Conservation (phyloP, 2,797 vertebrate genomes). For the Falco cherrug region DNA sequence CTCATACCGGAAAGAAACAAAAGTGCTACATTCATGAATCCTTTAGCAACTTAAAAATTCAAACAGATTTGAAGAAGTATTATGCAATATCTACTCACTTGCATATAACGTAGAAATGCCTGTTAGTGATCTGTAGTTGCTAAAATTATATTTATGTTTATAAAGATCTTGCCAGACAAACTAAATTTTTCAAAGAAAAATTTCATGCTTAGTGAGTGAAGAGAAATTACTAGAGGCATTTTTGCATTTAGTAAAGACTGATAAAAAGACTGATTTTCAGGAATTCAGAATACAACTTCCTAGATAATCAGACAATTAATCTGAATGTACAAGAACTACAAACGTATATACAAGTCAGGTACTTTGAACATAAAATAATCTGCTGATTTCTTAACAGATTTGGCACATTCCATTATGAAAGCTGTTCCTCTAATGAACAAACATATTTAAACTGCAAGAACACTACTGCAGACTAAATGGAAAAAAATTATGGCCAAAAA, state of each 20-base stretch:
- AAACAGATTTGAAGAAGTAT: not conserved
- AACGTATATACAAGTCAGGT: not conserved
- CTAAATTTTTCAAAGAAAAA: constrained; percentile 29
- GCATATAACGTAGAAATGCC: not conserved
- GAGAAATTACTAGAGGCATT: not conserved
- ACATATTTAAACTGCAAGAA: not conserved
- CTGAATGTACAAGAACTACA: not conserved
- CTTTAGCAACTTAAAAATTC: not conserved
- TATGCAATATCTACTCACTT: not conserved
- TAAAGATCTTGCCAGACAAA: constrained; percentile 19
- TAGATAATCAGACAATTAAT: not conserved
- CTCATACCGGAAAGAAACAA: not conserved
- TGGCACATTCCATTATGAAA: not conserved
- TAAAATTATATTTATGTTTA: constrained; percentile 39
- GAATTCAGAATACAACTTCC: not conserved
- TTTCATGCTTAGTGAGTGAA: not conserved
- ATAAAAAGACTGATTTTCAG: constrained; percentile 11
- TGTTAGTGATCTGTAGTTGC: not conserved
- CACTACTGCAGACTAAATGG: not conserved
- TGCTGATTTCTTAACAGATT: not conserved
- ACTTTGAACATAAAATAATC: not conserved
- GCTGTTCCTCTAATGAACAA: not conserved
- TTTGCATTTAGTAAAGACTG: not conserved
- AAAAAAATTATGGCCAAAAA: not conserved
- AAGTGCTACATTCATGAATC: not conserved